Evolutionary conservation across 2,888 invertebrate genomes (phyloP), one percentile per base, ranked within the genome.

Genomic region (Eulithis prunata): DNA sequence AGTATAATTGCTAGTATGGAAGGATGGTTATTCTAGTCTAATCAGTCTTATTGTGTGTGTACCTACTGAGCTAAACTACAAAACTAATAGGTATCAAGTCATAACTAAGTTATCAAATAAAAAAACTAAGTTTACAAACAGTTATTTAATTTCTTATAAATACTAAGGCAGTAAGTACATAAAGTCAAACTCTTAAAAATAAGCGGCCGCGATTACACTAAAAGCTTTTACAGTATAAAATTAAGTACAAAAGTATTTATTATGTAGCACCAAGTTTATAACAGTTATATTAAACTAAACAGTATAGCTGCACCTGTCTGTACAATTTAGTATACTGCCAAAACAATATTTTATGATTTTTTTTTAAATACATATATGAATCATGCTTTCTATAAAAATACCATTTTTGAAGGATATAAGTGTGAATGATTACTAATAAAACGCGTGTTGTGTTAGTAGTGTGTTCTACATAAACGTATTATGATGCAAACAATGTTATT

Each of bases 211-310:
- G 12, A 59, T 45, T 55, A 54, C 53, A 57, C 6, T 38, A 56
- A 64, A 68, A 69, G 63, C 70, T 62, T 71, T 72, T 14, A 53
- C 10, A 51, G 55, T 43, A 54, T 47, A 56, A 57, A 63, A 66
- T 62, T 66, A 67, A 65, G 65, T 71, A 70, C 64, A 65, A 66
- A 57, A 36, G 32, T 79, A 79, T 78, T 74, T 79, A 79, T 78
- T 74, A 80, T 73, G 74, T 88, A 89, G 89, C 90, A 90, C 89
- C 89, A 83, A 81, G 73, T 81, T 86, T 81, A 81, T 82, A 85
- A 7, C 6, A 7, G 8, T 7, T 5, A 7, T 2, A 38, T 38
- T 11, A 41, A 41, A 41, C 8, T 41, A 41, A 41, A 41, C 41
- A 41, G 41, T 41, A 41, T 10, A 41, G 41, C 41, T 41, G 41